Conservation (phyloP, 2,797 vertebrate genomes). For the Acrossocheilus wenchowensis region DNA sequence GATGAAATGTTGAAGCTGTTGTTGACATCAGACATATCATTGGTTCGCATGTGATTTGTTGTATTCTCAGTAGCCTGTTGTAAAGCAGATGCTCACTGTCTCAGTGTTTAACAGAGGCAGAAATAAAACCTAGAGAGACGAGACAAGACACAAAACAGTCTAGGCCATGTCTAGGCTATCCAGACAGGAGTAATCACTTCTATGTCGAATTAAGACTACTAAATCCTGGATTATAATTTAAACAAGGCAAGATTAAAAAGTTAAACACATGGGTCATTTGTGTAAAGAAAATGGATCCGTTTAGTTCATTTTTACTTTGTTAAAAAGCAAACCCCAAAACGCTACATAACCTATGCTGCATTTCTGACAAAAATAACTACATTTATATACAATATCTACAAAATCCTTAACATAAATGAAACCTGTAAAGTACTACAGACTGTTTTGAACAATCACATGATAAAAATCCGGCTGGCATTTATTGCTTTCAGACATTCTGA, state of each 20-base stretch:
- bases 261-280: background rate
- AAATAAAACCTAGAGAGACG: background rate
- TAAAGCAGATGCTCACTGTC: background rate
- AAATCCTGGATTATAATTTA: slow-evolving; percentile 55
- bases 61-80: background rate
- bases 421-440: slow-evolving; percentile 31
- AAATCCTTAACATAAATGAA: slow-evolving; percentile 24
- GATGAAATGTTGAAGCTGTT: background rate
- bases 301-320: background rate
- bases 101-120: background rate
- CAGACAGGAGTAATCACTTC: slow-evolving; percentile 36
- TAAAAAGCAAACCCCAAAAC: background rate
- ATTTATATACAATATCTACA: background rate
- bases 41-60: background rate
- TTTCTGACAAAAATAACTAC: slow-evolving; percentile 9
- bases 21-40: background rate
- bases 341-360: background rate
- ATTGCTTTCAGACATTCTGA: slow-evolving; percentile 32
- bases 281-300: background rate
- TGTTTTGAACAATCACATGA: slow-evolving; percentile 30
- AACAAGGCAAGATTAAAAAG: slow-evolving; percentile 34
- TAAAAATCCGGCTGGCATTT: slow-evolving; percentile 49
- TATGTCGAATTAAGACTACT: slow-evolving; percentile 48
- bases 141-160: slow-evolving; percentile 22
- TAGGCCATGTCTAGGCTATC: background rate